Evolutionary conservation across 2,113 vertebrate genomes (phyloP).

Genomic region (Datnioides undecimradiatus): DNA sequence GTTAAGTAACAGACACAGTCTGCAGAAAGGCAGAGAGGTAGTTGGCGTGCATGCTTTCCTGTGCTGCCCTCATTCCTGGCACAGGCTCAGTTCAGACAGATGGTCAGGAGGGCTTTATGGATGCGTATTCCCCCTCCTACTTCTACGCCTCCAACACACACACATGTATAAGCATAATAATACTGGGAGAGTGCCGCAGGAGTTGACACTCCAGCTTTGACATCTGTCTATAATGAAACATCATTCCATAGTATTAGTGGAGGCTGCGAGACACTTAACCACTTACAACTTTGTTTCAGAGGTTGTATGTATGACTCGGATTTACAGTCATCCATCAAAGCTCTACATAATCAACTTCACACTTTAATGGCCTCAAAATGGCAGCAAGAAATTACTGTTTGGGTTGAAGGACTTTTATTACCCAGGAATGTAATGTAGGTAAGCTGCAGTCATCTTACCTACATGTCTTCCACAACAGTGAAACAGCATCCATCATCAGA

Average conservation of each 20-base stretch:
- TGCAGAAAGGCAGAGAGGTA: conserved; percentile 2
- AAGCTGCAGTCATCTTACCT: background rate
- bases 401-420: background rate
- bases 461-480: background rate
- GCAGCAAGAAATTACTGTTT: background rate
- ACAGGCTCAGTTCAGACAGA: conserved; percentile 71
- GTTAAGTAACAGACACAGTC: conserved; percentile 25
- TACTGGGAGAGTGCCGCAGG: background rate
- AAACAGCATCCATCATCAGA: too few species aligned
- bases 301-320: background rate
- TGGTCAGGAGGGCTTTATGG: conserved; percentile 71
- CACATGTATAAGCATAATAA: conserved; percentile 21
- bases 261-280: background rate
- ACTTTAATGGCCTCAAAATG: background rate
- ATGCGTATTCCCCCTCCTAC: conserved; percentile 10
- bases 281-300: background rate
- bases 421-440: background rate
- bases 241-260: background rate
- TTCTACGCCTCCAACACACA: background rate
- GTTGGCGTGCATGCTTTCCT: conserved; percentile 25
- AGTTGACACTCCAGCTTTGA: conserved; percentile 34
- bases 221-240: conserved; percentile 33
- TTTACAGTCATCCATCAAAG: background rate
- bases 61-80: conserved; percentile 65
- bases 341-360: background rate